Conservation (phyloP, 2,888 invertebrate genomes). For the Acholoe squamosa region DNA sequence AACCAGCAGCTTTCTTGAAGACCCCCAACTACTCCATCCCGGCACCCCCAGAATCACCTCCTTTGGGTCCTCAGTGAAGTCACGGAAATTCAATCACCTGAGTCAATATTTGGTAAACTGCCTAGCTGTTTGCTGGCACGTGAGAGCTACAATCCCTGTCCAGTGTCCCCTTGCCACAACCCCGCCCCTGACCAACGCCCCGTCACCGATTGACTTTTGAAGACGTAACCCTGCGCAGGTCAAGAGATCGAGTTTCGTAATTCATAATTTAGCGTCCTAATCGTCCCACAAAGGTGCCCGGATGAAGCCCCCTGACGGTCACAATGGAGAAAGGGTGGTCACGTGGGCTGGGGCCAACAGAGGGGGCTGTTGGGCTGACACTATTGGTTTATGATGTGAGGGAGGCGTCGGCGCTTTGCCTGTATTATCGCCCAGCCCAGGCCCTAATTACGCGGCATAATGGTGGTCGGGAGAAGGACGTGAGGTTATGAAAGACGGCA, state of each 20-base stretch:
- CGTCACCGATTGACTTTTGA: slow-evolving; percentile 39
- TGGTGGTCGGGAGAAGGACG: neutral
- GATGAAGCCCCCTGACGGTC: slow-evolving; percentile 36
- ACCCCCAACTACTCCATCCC: neutral
- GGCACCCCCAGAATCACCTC: too few species aligned
- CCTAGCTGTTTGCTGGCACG: neutral
- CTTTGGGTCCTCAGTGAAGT: slow-evolving; percentile 5
- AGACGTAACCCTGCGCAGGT: slow-evolving; percentile 30
- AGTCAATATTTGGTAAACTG: slow-evolving; percentile 22
- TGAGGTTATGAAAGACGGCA: slow-evolving; percentile 41
- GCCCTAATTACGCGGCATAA: slow-evolving; percentile 31
- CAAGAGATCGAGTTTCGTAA: slow-evolving; percentile 43
- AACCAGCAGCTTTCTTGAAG: neutral
- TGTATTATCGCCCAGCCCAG: slow-evolving; percentile 45
- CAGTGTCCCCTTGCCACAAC: neutral
- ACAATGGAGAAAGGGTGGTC: neutral
- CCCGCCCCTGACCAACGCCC: neutral
- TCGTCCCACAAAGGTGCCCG: slow-evolving; percentile 29
- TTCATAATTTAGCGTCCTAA: slow-evolving; percentile 55
- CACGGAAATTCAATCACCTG: slow-evolving; percentile 40
- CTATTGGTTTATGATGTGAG: slow-evolving; percentile 18
- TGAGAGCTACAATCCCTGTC: slow-evolving; percentile 14
- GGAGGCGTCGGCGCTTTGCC: neutral
- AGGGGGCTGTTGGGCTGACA: neutral
- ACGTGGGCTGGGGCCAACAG: neutral